Conservation (phyloP, 2,113 vertebrate species). For the zebrafish (Danio rerio) region GRCz12tu NC_133188.1:5386001-5386500, state of each 20-base stretch:
- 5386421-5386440: no score
- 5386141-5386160: slow-evolving; percentile 33
- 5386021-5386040: slow-evolving; percentile 8
- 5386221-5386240: slow-evolving; percentile 45
- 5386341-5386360: slow-evolving; percentile 1
- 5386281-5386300: not conserved
- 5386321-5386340: not conserved
- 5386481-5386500: no score
- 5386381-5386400: no score
- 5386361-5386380: no score
- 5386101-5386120: slow-evolving; percentile 19
- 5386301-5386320: slow-evolving; percentile 50
- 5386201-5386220: slow-evolving; percentile 46
- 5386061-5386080: slow-evolving; percentile 31
- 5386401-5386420: no score
- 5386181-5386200: slow-evolving; percentile 30
- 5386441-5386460: no score
- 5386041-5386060: slow-evolving; percentile 27
- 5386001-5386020: slow-evolving; percentile 20
- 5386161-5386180: slow-evolving; percentile 39
- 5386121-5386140: slow-evolving; percentile 8
- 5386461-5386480: no score
- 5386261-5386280: slow-evolving; percentile 14
- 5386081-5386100: slow-evolving; percentile 24
- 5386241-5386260: slow-evolving; percentile 3